phyloP scores from a whole-genome alignment of 2,797 vertebrate species.

The Cryptoblepharus egeriae region DNA sequence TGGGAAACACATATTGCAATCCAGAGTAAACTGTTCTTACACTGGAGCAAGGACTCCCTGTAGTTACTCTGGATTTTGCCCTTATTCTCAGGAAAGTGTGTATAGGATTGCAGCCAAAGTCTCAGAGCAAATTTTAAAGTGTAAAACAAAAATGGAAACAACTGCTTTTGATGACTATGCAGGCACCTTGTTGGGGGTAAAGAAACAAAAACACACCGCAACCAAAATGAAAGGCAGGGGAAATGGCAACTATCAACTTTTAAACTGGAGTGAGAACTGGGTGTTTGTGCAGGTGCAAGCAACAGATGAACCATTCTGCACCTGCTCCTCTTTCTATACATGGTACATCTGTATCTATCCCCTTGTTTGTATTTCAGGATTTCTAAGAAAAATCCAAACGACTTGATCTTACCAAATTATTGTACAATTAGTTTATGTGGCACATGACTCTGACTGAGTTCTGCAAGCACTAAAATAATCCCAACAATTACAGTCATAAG shows the following conservation, averaged over 20 bases:
- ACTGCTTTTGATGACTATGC: neutral
- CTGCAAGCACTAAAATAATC: slow-evolving; percentile 6
- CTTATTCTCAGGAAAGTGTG: no score
- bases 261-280: neutral
- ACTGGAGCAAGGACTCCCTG: no score
- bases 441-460: neutral
- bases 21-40: no score
- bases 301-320: neutral
- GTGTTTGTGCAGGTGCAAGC: neutral
- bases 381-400: neutral
- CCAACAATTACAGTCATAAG: neutral
- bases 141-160: neutral
- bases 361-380: neutral
- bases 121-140: neutral
- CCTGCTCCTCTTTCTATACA: neutral
- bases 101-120: no score
- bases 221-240: no score
- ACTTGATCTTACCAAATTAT: neutral
- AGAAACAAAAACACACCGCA: neutral
- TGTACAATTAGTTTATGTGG: slow-evolving; percentile 10
- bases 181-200: no score
- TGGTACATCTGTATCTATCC: neutral
- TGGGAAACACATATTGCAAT: no score
- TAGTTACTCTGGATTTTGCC: no score
- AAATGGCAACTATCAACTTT: neutral